Base-by-base conservation (phyloP, 1,140 invertebrate species). In the Goniozus legneri region DNA sequence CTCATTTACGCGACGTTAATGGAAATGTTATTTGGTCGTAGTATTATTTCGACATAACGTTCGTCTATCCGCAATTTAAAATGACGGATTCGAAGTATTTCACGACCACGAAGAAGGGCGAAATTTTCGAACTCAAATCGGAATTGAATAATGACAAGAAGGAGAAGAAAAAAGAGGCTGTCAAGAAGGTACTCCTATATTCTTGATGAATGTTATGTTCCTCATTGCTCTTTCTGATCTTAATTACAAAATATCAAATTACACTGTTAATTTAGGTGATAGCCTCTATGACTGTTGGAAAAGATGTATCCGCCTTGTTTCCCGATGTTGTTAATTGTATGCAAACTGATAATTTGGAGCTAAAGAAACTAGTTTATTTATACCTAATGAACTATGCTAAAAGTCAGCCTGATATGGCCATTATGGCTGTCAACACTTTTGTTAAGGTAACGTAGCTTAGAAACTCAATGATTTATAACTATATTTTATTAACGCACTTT, bases 341-440 rank as follows among this genome's bases (percentile, higher is more conserved):
- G 96, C 97, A 99, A 77, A 99, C 97, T 7, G 97, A 99, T 71
- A 99, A 99, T 77, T 79, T 99, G 68, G 97, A 99, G 76, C 75
- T 99, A 55, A 99, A 99, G 79, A 99, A 99, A 67, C 79, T 99
- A 30, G 97, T 99, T 1, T 99, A 99, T 70, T 79, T 99, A 14
- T 99, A 99, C 73, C 77, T 99, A 44, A 99, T 99, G 97, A 99
- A 99, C 75, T 99, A 99, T 80, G 97, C 97, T 39, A 99, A 99
- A 75, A 98, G 93, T 58, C 97, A 99, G 75, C 97, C 97, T 8
- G 97, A 99, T 71, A 96, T 98, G 91, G 97, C 97, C 40, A 99
- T 99, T 46, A 98, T 99, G 95, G 97, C 97, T 27, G 97, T 99
- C 21, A 99, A 99, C 79, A 99, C 97, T 16, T 99, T 99, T 82